Evolutionary conservation across 2,888 invertebrate species (phyloP).

Genomic region (Pilophorus perplexus): DNA sequence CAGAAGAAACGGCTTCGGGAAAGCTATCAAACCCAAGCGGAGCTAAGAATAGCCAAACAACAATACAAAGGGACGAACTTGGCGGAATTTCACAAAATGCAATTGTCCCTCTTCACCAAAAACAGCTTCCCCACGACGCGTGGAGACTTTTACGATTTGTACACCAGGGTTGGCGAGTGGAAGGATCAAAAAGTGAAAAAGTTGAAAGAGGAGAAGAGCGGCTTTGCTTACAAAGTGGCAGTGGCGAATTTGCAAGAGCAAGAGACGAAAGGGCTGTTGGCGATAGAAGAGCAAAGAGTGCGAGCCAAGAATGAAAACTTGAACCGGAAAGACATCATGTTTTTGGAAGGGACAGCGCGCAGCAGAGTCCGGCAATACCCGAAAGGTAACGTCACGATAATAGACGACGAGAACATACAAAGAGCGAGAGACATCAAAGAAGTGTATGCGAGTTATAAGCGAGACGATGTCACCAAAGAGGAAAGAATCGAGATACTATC

Average conservation of each 20-base stretch:
- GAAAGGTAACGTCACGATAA: constrained; percentile 66
- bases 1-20: constrained; percentile 28
- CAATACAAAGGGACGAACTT: constrained; percentile 30
- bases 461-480: constrained; percentile 54
- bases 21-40: constrained; percentile 37
- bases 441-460: constrained; percentile 57
- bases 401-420: constrained; percentile 80
- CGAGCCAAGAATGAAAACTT: constrained; percentile 55
- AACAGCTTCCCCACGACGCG: constrained; percentile 66
- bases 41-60: constrained; percentile 25
- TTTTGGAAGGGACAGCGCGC: constrained; percentile 66
- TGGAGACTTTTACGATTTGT: constrained; percentile 72
- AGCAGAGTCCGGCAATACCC: constrained; percentile 75
- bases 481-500: constrained; percentile 41
- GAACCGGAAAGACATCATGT: constrained; percentile 49
- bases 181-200: constrained; percentile 63
- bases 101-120: constrained; percentile 23
- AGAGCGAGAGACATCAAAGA: constrained; percentile 71
- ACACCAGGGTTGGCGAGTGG: constrained; percentile 67
- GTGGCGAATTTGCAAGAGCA: constrained; percentile 68
- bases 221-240: constrained; percentile 68
- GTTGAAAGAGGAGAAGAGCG: constrained; percentile 63
- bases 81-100: constrained; percentile 18
- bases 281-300: constrained; percentile 66
- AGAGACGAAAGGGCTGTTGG: constrained; percentile 67